Percentiles rank a stretch among this genome's conserved stretches.
Evolutionary conservation across 92 coral and sea anemone genomes (phyloP).

Genomic region (Chrysogorgia sp.): DNA sequence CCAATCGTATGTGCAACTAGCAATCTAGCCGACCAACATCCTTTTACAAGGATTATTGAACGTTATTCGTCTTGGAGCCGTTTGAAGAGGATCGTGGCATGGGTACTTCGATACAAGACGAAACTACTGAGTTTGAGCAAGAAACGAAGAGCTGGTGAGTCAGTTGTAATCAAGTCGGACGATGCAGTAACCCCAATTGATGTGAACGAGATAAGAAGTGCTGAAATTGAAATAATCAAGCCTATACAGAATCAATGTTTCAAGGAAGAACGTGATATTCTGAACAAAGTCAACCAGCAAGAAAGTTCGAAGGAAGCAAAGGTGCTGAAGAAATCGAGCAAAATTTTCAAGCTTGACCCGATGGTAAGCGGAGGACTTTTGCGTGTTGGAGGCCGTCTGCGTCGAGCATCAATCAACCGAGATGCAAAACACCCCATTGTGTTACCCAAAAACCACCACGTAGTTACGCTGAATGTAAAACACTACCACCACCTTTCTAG

Average conservation of each 20-base stretch:
- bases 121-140: no score
- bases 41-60: no score
- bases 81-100: no score
- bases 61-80: no score
- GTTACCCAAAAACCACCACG: slow-evolving; percentile 42
- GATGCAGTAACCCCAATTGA: neutral
- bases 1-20: no score
- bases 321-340: neutral
- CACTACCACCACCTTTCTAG: slow-evolving; percentile 37
- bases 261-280: neutral
- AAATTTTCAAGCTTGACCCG: no score
- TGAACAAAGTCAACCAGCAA: neutral
- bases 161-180: neutral
- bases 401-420: no score
- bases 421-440: no score
- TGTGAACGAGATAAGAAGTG: neutral
- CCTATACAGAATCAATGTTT: neutral
- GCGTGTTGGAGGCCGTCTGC: no score
- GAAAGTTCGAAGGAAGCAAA: neutral
- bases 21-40: no score
- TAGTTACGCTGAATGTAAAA: slow-evolving; percentile 6
- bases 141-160: no score
- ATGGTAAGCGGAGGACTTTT: slow-evolving; percentile 24
- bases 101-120: no score
- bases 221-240: neutral